These are phyloP conservation scores for Eptesicus fuscus DNA, from an alignment of 2,113 vertebrate species.

Conservation along the genomic window DNA sequence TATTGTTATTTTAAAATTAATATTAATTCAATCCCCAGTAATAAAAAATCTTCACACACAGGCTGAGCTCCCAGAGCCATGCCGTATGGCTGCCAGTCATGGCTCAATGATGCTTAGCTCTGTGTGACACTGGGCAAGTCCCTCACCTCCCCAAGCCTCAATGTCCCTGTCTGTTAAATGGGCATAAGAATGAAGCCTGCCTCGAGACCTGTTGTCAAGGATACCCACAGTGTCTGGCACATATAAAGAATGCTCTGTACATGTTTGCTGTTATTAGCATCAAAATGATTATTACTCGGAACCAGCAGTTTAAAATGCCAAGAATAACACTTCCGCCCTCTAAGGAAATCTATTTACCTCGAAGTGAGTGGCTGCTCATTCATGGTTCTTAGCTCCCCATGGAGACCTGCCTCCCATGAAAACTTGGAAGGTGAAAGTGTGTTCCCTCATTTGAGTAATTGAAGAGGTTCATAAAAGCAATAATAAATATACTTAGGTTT, in stretches of 20 bases:
- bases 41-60: not conserved
- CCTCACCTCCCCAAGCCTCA: not conserved
- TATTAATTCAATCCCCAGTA: not conserved
- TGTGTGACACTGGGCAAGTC: not conserved
- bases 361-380: not conserved
- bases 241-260: accelerated
- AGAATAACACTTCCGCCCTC: not conserved
- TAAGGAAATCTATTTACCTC: not conserved
- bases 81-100: accelerated
- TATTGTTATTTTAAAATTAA: not conserved
- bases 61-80: accelerated
- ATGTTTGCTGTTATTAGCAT: not conserved
- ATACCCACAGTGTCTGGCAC: not conserved
- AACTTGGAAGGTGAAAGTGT: not conserved
- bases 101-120: not conserved
- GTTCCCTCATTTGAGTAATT: not conserved
- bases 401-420: accelerated
- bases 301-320: accelerated
- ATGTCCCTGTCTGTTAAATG: not conserved
- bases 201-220: not conserved
- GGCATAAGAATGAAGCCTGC: not conserved
- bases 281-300: not conserved
- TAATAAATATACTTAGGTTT: slow-evolving; percentile 15
- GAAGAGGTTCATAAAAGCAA: slow-evolving; percentile 4
- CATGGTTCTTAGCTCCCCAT: not conserved